Conservation (phyloP, 1,140 invertebrate genomes). For the Diploscapter pachys region DNA sequence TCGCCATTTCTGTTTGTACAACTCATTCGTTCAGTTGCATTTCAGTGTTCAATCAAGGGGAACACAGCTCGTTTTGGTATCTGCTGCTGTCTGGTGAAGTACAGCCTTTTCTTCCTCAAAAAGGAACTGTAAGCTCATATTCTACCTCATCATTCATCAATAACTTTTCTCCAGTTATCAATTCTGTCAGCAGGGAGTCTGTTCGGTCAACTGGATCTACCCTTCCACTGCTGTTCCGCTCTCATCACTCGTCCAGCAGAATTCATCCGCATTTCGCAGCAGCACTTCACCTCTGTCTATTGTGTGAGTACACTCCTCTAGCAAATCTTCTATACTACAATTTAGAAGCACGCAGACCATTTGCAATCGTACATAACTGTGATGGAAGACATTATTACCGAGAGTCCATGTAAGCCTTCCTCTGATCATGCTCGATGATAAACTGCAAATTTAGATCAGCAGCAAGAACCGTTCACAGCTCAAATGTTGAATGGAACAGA, state of each 20-base stretch:
- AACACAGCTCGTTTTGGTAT: conserved; percentile 48
- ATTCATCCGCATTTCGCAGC: conserved; percentile 48
- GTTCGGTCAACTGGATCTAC: conserved; percentile 49
- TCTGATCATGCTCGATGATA: not conserved
- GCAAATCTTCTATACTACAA: not conserved
- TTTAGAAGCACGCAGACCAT: conserved; percentile 56
- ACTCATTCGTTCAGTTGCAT: not conserved
- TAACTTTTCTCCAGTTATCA: not conserved
- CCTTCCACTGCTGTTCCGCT: conserved; percentile 50
- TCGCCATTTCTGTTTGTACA: no score
- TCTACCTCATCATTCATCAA: not conserved
- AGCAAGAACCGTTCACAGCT: no score
- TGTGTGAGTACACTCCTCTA: conserved; percentile 37
- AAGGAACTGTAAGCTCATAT: not conserved
- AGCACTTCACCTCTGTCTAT: conserved; percentile 49
- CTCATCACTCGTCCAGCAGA: conserved; percentile 43
- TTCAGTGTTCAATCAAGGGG: conserved; percentile 53
- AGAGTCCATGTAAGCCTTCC: conserved; percentile 26
- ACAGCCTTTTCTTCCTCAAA: conserved; percentile 43
- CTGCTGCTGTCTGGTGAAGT: conserved; percentile 54
- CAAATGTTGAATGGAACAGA: no score
- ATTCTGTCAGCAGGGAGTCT: conserved; percentile 38
- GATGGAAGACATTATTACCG: conserved; percentile 52
- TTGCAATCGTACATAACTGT: conserved; percentile 51
- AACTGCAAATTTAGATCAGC: no score